phyloP scores from a whole-genome alignment of 2,888 invertebrate genomes.

The Calliphora vomitoria region DNA sequence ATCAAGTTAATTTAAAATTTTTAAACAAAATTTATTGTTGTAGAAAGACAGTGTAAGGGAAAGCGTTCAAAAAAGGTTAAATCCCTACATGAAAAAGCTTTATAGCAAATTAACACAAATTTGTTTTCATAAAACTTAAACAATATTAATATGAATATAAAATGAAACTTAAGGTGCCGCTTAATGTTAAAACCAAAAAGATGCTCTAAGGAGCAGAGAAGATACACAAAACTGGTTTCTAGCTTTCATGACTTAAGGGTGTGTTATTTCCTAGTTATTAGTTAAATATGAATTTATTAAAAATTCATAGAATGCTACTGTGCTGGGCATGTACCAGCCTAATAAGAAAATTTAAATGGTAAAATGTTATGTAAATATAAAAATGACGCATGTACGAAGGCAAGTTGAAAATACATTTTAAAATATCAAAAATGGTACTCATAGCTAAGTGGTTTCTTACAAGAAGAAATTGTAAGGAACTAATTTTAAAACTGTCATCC shows the following conservation, averaged over 20 bases:
- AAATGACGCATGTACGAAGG: neutral
- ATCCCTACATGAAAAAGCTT: constrained; percentile 55
- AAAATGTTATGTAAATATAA: neutral
- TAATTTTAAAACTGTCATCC: no score
- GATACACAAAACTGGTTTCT: neutral
- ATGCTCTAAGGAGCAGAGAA: neutral
- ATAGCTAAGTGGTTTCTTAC: no score
- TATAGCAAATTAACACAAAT: constrained; percentile 60
- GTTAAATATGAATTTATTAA: neutral
- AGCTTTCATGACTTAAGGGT: neutral
- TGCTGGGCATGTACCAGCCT: neutral
- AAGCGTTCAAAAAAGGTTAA: constrained; percentile 40
- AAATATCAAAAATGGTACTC: no score
- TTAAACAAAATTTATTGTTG: neutral
- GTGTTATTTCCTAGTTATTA: neutral
- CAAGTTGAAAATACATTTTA: neutral
- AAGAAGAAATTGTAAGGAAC: no score
- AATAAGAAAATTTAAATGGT: neutral
- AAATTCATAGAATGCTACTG: neutral
- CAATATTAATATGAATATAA: constrained; percentile 40
- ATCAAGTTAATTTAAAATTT: neutral
- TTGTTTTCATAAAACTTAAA: constrained; percentile 39
- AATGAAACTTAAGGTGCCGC: neutral
- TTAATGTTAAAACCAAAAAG: neutral
- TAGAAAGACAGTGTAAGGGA: neutral